phyloP scores from a whole-genome alignment of 2,797 vertebrate genomes.

The Micropoecilia bifurca region DNA sequence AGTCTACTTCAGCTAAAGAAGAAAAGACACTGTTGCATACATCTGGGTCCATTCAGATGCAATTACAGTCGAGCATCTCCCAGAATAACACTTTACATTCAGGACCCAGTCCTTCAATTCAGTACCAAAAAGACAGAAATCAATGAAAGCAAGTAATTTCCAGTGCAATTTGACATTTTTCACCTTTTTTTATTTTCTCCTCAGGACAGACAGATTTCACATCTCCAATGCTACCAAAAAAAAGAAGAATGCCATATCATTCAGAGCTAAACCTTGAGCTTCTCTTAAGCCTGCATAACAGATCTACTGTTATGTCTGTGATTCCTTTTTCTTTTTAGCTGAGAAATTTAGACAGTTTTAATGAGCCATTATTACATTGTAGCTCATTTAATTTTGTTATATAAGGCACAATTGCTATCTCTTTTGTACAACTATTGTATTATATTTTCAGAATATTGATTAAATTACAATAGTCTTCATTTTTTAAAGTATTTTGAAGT shows the following conservation, averaged over 20 bases:
- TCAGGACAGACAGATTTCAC: not conserved
- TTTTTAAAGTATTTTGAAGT: not conserved
- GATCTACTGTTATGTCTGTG: not conserved
- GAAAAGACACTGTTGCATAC: not conserved
- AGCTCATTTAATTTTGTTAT: not conserved
- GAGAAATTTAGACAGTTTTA: not conserved
- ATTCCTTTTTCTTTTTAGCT: not conserved
- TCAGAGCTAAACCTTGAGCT: not conserved
- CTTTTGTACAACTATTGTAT: not conserved
- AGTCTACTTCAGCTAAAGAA: not conserved
- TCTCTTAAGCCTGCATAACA: not conserved
- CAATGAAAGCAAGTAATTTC: not conserved
- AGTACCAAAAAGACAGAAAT: not conserved
- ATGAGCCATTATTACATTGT: not conserved
- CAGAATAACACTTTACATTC: not conserved
- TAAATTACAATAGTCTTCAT: not conserved
- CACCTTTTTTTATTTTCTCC: not conserved
- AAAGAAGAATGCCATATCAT: not conserved
- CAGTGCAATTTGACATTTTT: not conserved
- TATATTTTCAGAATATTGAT: not conserved
- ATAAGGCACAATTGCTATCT: not conserved
- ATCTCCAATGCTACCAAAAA: not conserved
- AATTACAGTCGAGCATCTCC: not conserved
- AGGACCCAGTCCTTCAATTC: too few species aligned
- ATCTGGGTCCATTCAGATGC: not conserved